These are phyloP conservation scores for Chloroceryle aenea DNA, from an alignment of 2,113 vertebrate genomes.

Conservation along the genomic window DNA sequence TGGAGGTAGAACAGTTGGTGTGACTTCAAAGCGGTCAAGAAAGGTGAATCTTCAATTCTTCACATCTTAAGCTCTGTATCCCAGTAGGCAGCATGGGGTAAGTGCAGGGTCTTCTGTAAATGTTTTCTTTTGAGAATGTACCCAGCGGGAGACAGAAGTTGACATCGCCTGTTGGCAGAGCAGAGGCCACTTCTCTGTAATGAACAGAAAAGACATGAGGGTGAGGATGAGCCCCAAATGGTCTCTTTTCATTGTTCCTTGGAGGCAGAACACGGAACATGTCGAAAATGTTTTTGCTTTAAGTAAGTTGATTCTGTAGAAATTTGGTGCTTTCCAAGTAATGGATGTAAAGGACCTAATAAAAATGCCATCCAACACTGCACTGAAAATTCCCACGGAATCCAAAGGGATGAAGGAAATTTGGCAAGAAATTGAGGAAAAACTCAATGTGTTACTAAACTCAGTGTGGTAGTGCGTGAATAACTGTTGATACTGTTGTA, in stretches of 20 bases:
- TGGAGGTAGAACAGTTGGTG: not conserved
- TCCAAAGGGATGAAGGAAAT: not conserved
- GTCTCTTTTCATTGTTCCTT: not conserved
- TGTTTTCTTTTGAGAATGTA: slow-evolving; percentile 2
- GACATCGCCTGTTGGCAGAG: not conserved
- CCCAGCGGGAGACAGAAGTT: slow-evolving; percentile 18
- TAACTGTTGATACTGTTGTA: not conserved
- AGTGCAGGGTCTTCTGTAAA: slow-evolving; percentile 7
- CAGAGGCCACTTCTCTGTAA: not conserved
- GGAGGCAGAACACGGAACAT: not conserved
- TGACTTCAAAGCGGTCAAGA: not conserved
- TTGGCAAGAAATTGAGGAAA: not conserved
- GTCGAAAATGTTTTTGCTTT: not conserved
- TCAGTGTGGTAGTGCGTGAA: not conserved
- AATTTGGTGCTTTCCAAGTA: not conserved
- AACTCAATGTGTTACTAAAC: not conserved
- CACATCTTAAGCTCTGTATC: not conserved
- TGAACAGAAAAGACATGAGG: not conserved
- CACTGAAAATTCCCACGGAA: not conserved
- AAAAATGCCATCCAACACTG: not conserved
- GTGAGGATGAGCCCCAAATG: slow-evolving; percentile 1
- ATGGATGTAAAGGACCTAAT: not conserved
- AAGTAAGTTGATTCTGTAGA: not conserved
- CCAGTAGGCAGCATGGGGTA: slow-evolving; percentile 2
- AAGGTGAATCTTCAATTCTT: not conserved